phyloP scores from a whole-genome alignment of 2,888 invertebrate genomes.

The Clunio marinus region DNA sequence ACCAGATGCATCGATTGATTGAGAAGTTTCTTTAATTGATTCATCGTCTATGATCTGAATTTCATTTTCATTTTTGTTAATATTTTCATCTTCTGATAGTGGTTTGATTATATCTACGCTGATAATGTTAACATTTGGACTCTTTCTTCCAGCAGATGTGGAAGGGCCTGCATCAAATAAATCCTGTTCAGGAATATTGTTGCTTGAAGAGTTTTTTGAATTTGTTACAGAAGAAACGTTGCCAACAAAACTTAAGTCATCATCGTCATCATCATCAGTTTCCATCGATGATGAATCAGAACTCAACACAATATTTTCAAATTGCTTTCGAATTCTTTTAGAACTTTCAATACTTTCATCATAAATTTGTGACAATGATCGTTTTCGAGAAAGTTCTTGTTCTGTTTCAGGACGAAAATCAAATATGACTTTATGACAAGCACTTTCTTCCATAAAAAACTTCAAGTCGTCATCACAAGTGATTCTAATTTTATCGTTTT shows the following conservation, averaged over 20 bases:
- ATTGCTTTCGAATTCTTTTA: not conserved
- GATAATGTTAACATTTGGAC: not conserved
- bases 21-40: no score
- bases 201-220: not conserved
- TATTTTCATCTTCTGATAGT: no score
- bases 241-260: not conserved
- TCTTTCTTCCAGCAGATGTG: not conserved
- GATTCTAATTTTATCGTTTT: conserved; percentile 24
- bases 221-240: not conserved
- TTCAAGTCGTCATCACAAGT: conserved; percentile 23
- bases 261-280: not conserved
- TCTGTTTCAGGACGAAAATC: not conserved
- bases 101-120: not conserved
- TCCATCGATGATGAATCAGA: conserved; percentile 27
- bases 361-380: not conserved
- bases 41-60: no score
- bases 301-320: conserved; percentile 7
- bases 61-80: not conserved
- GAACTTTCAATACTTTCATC: not conserved
- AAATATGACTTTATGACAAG: not conserved
- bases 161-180: not conserved
- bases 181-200: not conserved
- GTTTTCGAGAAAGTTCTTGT: conserved; percentile 2
- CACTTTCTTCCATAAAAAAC: conserved; percentile 13
- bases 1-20: no score